Conservation (phyloP, 53 echinoderm and acorn worm genomes). For the Pentamera pediparva region DNA sequence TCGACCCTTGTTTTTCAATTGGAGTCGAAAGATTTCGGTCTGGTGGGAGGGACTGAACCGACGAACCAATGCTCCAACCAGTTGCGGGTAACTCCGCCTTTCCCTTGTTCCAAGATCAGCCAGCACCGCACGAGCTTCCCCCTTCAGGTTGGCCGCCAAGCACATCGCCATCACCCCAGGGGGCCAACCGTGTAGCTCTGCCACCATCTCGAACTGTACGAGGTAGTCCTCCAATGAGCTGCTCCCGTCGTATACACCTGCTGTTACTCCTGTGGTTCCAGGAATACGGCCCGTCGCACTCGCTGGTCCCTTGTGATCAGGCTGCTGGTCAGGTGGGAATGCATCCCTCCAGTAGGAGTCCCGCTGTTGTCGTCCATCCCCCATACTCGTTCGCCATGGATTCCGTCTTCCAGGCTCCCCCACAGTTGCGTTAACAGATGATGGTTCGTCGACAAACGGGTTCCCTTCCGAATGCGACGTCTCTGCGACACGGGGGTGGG, state of each 20-base stretch:
- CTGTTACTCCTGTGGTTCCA: neutral
- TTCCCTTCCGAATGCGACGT: too few species aligned
- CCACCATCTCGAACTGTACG: constrained; percentile 29
- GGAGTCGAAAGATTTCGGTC: constrained; percentile 18
- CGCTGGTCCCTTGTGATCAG: neutral
- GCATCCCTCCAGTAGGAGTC: neutral
- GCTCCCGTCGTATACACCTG: constrained; percentile 16
- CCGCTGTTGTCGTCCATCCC: neutral
- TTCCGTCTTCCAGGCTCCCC: neutral
- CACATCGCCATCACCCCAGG: constrained; percentile 8
- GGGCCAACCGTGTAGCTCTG: constrained; percentile 26
- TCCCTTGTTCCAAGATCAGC: neutral
- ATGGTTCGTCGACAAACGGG: too few species aligned
- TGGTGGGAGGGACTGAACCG: constrained; percentile 28
- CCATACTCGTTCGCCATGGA: neutral
- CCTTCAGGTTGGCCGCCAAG: constrained; percentile 30
- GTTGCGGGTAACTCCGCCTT: neutral
- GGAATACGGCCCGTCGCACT: neutral
- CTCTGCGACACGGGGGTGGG: too few species aligned
- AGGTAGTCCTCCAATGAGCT: constrained; percentile 17
- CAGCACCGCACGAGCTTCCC: constrained; percentile 8
- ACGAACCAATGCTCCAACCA: neutral
- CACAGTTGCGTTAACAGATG: too few species aligned
- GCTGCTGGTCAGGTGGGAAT: neutral
- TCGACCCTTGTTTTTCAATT: constrained; percentile 8